Evolutionary conservation across 2,888 invertebrate species (phyloP), one percentile per base, ranked within the genome.

Genomic region (Brassicogethes aeneus): DNA sequence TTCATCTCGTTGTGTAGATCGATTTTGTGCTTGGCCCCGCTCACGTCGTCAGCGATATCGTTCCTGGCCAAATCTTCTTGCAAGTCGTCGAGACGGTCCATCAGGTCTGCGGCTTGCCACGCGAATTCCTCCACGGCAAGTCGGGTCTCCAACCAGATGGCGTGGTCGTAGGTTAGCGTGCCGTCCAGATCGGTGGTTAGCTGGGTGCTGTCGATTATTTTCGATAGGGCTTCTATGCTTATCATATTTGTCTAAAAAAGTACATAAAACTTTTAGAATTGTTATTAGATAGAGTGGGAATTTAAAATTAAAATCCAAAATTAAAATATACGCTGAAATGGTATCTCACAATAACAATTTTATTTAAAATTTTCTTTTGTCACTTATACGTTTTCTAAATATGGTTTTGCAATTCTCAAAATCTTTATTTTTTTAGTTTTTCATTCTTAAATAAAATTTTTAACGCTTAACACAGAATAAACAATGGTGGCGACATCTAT

Each of bases 111-210:
- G 1, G 93, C 90, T 72, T 93, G 92, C 92, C 94, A 95, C 57
- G 89, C 85, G 68, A 96, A 88, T 63, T 94, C 93, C 71, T 97
- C 96, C 56, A 95, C 79, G 42, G 92, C 91, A 70, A 94, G 70
- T 68, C 97, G 77, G 47, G 92, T 82, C 61, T 97, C 95, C 59
- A 97, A 87, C 97, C 97, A 99, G 64, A 90, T 91, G 52, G 90
- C 82, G 72, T 97, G 95, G 69, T 97, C 95, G 70, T 97, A 99
- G 57, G 82, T 81, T 56, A 96, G 75, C 16, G 87, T 83, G 33
- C 96, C 96, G 60, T 96, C 96, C 65, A 99, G 80, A 65, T 97
- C 96, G 30, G 82, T 71, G 13, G 96, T 94, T 54, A 99, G 72
- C 72, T 99, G 96, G 55, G 86, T 78, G 44, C 85, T 80, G 70